Percentiles rank a stretch among this genome's conserved stretches.
These are phyloP conservation scores for Ctenopoma multispine DNA, from an alignment of 2,797 vertebrate genomes.

Conservation along the genomic window DNA sequence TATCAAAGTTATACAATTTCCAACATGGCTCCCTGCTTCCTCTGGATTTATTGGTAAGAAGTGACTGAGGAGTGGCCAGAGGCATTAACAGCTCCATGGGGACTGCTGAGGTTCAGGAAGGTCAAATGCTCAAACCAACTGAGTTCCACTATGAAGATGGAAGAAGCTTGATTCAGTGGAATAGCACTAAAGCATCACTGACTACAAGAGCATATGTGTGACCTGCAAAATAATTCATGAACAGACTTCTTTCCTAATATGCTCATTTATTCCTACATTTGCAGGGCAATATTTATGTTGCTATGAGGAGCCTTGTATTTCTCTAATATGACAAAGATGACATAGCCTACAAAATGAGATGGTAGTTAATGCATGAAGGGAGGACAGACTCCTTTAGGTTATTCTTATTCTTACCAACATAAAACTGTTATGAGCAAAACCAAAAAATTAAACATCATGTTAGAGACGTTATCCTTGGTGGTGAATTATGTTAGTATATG, in stretches of 20 bases:
- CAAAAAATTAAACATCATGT: background rate
- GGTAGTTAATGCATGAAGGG: constrained; percentile 7
- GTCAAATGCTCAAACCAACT: constrained; percentile 46
- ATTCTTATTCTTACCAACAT: constrained; percentile 10
- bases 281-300: background rate
- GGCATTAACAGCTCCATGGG: constrained; percentile 23
- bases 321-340: background rate
- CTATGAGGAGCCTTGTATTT: background rate
- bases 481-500: background rate
- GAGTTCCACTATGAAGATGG: constrained; percentile 20
- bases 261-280: background rate
- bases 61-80: constrained; percentile 23
- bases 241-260: background rate
- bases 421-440: constrained; percentile 6
- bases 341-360: background rate
- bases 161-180: constrained; percentile 53
- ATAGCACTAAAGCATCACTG: constrained; percentile 19
- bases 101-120: constrained; percentile 35
- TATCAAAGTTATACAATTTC: constrained; percentile 14
- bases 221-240: background rate
- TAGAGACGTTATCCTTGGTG: no score
- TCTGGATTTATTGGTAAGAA: constrained; percentile 21
- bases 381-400: background rate
- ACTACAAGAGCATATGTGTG: constrained; percentile 1
- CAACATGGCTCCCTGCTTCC: background rate